Percentiles rank a stretch among this genome's conserved stretches.
Evolutionary conservation across 1,140 invertebrate genomes (phyloP).

Genomic region (Pseudachorutes palmiensis): DNA sequence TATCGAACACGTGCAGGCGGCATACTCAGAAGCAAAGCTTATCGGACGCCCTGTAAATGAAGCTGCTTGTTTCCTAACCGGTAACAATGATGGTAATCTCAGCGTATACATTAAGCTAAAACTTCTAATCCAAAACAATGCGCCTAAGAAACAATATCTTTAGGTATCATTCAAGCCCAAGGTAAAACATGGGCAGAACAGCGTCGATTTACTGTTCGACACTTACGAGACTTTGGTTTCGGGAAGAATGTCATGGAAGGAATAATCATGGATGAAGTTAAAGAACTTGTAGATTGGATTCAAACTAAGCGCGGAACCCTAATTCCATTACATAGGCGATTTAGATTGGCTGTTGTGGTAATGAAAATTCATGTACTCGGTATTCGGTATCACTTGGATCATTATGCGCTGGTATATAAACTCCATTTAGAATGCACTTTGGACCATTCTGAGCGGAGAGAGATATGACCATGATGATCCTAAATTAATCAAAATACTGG

Average conservation of each 20-base stretch:
- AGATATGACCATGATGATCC: conserved; percentile 20
- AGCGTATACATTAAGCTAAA: not conserved
- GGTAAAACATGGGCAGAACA: conserved; percentile 26
- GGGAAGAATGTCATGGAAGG: conserved; percentile 9
- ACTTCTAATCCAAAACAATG: too few relatives aligned
- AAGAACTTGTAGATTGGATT: conserved; percentile 11
- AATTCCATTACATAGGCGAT: conserved; percentile 2
- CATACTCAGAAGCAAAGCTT: conserved; percentile 15
- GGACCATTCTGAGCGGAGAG: conserved; percentile 23
- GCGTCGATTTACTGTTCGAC: conserved; percentile 14
- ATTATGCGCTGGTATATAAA: too few relatives aligned
- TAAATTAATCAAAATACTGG: conserved; percentile 22
- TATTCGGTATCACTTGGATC: too few relatives aligned
- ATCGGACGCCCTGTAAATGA: conserved; percentile 16
- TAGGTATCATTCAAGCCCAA: conserved; percentile 18
- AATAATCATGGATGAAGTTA: conserved; percentile 16
- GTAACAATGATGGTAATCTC: conserved; percentile 13
- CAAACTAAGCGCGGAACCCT: not conserved
- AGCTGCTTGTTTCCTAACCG: conserved; percentile 4
- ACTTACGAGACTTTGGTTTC: conserved; percentile 20
- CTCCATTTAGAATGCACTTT: conserved; percentile 16
- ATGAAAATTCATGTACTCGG: too few relatives aligned
- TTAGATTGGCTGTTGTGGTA: conserved; percentile 11
- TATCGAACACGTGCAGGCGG: conserved; percentile 16
- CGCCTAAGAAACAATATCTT: too few relatives aligned